Evolutionary conservation across 2,113 vertebrate genomes (phyloP), one percentile per base, ranked within the genome.

Genomic region (Prionailurus viverrinus): DNA sequence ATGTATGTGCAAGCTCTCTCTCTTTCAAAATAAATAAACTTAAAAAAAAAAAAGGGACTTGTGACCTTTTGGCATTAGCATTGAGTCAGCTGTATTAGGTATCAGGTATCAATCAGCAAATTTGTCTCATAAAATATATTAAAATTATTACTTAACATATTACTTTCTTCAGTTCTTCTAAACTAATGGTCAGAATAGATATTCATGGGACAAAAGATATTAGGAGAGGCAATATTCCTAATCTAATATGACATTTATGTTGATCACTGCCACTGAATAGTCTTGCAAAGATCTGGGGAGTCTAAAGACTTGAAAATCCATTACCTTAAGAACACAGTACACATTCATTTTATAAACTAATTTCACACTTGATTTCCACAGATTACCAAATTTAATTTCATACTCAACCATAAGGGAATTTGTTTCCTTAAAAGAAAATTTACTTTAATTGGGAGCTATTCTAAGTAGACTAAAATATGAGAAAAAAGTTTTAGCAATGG

Each of bases 361-460:
- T 94, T 97, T 97, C 73, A 95, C 83, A 97, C 39, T 92, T 93
- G 78, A 83, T 76, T 96, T 95, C 63, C 36, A 93, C 53, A 83
- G 81, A 78, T 92, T 94, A 89, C 1, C 14, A 90, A 85, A 93
- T 89, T 89, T 97, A 94, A 97, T 93, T 96, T 86, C 82, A 96
- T 14, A 61, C 66, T 96, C 63, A 95, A 76, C 19, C 84, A 71
- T 51, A 95, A 93, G 36, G 15, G 10, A 71, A 5, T 92, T 83
- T 93, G 13, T 89, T 96, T 96, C 51, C 63, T 96, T 71, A 97
- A 55, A 91, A 80, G 31, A 96, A 96, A 82, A 63, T 63, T 86
- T 89, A 86, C 41, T 74, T 91, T 83, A 85, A 69, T 18, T 86
- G 61, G 39, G 51, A 96, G 31, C 5, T 92, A 76, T 83, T 93